Evolutionary conservation across 2,888 invertebrate genomes (phyloP).

Genomic region (Agrilus mali): DNA sequence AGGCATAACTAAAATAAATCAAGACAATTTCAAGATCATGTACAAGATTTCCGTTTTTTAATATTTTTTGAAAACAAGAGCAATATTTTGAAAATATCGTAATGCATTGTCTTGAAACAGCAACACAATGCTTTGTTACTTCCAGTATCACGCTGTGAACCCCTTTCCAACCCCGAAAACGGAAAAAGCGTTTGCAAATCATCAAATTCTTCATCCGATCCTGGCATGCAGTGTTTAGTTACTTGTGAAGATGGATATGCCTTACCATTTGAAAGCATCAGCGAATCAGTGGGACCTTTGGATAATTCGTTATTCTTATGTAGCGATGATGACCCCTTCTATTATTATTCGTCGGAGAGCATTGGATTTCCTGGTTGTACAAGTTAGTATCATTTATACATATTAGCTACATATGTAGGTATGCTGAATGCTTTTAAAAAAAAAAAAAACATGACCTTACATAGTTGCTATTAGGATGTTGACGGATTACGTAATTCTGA

Average conservation of each 20-base stretch:
- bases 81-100: no score
- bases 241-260: constrained; percentile 49
- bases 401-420: no score
- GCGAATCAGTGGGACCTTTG: constrained; percentile 13
- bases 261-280: constrained; percentile 32
- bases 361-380: constrained; percentile 43
- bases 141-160: constrained; percentile 26
- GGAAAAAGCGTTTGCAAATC: constrained; percentile 25
- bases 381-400: constrained; percentile 25
- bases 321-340: constrained; percentile 27
- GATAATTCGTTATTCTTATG: constrained; percentile 24
- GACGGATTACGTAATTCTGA: no score
- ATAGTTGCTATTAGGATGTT: no score
- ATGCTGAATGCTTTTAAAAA: no score
- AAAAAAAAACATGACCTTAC: no score
- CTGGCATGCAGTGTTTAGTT: constrained; percentile 37
- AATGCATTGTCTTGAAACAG: no score
- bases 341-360: constrained; percentile 28
- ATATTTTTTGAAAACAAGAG: no score
- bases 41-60: no score
- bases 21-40: no score
- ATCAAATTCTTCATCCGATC: constrained; percentile 11
- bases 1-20: no score
- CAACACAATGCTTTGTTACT: not conserved
- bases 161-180: constrained; percentile 24